Evolutionary conservation across 2,797 vertebrate species (phyloP), one percentile per base, ranked within the genome.

Genomic region (Microctenopoma lineatum): DNA sequence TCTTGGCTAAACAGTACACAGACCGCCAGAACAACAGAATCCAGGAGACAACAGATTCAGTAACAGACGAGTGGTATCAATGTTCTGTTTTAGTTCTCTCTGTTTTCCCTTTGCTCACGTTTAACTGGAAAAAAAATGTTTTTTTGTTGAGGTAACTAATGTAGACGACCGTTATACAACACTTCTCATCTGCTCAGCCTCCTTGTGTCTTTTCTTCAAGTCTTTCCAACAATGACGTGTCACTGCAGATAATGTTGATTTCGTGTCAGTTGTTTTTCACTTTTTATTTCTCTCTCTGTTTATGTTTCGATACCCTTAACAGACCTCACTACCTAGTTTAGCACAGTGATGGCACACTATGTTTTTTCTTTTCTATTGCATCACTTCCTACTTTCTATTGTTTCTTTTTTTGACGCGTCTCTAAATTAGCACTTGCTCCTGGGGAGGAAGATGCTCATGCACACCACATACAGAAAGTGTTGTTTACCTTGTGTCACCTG

Each of bases 401-500:
- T 36, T 64, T 54, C 2, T 12, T 27, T 5, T 16, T 56, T 53
- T 36, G 10, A 29, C 7, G 21, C 41, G 16, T 38, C 21, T 58
- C 57, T 12, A 69, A 80, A 86, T 86, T 81, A 72, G 52, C 72
- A 44, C 63, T 25, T 21, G 13, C 52, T 66, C 14, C 13, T 42
- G 0, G 15, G 59, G 27, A 59, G 14, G 3, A 5, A 61, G 8
- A 56, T 47, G 18, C 25, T 27, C 18, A 42, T 34, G 6, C 7
- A 21, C 5, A 26, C 1, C 7, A 62, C 18, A 84, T 25, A 48
- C 3, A 21, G 5, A 21, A 48, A 38, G 58, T 67, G 66, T 59
- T 81, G 53, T 85, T 79, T 80, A 71, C 51, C 51, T 34, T 64
- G 72, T 46, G 36, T 73, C 74, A 66, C 68, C 25, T 52, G 54